phyloP scores from a whole-genome alignment of 64 coral and sea anemone species.

The Actinia equina region DNA sequence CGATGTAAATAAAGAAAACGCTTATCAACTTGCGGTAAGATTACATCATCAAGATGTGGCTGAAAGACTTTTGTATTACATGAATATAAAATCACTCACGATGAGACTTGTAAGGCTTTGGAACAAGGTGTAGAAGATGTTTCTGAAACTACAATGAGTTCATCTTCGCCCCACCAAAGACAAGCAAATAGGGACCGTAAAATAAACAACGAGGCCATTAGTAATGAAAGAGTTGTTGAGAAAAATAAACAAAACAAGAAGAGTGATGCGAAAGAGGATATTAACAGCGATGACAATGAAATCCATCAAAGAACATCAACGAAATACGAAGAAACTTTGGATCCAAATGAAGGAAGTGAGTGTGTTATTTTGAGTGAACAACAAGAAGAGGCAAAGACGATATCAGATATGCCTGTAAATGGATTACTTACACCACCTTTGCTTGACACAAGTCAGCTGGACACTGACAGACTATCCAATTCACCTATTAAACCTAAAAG shows the following conservation, averaged over 20 bases:
- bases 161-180: conserved; percentile 9
- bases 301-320: neutral
- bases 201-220: conserved; percentile 7
- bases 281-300: neutral
- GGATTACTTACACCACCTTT: neutral
- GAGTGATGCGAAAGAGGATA: conserved; percentile 8
- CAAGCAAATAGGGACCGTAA: conserved; percentile 27
- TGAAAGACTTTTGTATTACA: conserved; percentile 53
- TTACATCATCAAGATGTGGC: conserved; percentile 42
- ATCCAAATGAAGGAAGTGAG: neutral
- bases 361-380: neutral
- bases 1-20: conserved; percentile 66
- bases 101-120: neutral
- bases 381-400: neutral
- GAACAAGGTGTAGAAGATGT: neutral
- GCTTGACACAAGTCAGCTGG: neutral
- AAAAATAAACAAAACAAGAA: conserved; percentile 8
- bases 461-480: neutral
- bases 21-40: conserved; percentile 55
- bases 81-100: neutral
- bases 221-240: conserved; percentile 27
- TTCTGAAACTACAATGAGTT: neutral
- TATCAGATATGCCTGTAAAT: conserved; percentile 6
- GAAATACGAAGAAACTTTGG: neutral
- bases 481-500: neutral